phyloP scores from a whole-genome alignment of 1,140 invertebrate species.

The Eupristina koningsbergeri region DNA sequence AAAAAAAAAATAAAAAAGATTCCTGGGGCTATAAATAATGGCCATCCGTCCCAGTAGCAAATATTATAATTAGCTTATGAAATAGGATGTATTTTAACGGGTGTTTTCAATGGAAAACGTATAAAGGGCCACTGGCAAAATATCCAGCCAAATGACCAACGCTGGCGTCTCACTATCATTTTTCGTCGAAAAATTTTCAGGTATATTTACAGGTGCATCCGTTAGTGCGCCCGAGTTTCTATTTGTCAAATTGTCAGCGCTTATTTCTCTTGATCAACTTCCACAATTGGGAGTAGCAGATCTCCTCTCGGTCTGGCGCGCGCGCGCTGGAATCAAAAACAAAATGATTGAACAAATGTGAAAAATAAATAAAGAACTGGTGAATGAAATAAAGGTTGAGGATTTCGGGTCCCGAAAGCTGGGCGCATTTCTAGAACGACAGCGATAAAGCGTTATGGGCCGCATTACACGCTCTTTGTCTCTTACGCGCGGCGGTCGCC shows the following conservation, averaged over 20 bases:
- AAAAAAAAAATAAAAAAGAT: neutral
- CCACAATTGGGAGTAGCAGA: no score
- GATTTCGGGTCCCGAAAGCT: neutral
- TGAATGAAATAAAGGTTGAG: constrained; percentile 55
- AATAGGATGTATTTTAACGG: neutral
- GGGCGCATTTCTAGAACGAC: constrained; percentile 54
- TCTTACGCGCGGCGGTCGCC: constrained; percentile 30
- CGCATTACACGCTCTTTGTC: constrained; percentile 56
- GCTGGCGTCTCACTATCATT: no score
- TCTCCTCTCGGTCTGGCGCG: neutral
- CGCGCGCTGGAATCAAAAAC: constrained; percentile 46
- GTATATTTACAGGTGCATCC: neutral
- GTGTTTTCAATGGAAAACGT: neutral
- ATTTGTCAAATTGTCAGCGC: neutral
- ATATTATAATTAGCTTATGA: neutral
- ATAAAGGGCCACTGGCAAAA: neutral
- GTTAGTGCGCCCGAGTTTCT: neutral
- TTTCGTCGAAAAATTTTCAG: no score
- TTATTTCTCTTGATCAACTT: neutral
- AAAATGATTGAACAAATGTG: constrained; percentile 41
- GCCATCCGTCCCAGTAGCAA: neutral
- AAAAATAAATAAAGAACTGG: constrained; percentile 53
- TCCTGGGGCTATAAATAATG: neutral
- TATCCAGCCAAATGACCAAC: no score
- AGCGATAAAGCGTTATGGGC: constrained; percentile 59